Evolutionary conservation across 1,140 invertebrate species (phyloP).

Genomic region (Macrotrachela quadricornifera): DNA sequence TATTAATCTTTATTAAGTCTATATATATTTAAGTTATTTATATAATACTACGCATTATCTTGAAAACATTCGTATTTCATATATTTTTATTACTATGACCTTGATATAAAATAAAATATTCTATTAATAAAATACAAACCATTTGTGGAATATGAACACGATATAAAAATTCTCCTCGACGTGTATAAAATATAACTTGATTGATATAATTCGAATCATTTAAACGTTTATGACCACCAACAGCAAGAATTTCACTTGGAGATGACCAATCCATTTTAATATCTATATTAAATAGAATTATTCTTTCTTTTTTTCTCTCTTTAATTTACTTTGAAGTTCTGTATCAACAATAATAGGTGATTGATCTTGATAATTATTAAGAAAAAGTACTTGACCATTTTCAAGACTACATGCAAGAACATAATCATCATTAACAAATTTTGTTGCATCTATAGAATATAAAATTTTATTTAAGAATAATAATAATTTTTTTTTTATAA

Average conservation of each 20-base stretch:
- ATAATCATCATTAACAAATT: not conserved
- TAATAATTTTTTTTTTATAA: too few relatives aligned
- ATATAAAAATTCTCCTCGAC: conserved; percentile 34
- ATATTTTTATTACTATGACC: not conserved
- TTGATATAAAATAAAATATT: conserved; percentile 51
- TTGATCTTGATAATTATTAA: conserved; percentile 75
- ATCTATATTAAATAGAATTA: too few relatives aligned
- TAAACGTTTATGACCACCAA: conserved; percentile 44
- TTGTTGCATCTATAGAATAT: not conserved
- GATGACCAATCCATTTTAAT: conserved; percentile 78
- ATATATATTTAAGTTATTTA: too few relatives aligned
- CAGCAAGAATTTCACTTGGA: conserved; percentile 65
- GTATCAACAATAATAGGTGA: conserved; percentile 62
- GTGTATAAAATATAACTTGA: conserved; percentile 27
- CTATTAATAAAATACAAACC: conserved; percentile 48
- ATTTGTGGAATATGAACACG: conserved; percentile 49
- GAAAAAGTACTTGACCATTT: conserved; percentile 62
- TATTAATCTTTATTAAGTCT: too few relatives aligned
- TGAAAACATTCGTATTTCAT: too few relatives aligned
- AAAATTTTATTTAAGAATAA: too few relatives aligned
- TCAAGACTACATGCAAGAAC: conserved; percentile 60
- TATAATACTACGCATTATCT: too few relatives aligned
- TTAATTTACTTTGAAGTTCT: conserved; percentile 48
- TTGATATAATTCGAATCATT: conserved; percentile 22
- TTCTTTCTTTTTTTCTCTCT: too few relatives aligned